Conservation (phyloP, 2,113 vertebrate species). For the Lichenostomus cassidix region DNA sequence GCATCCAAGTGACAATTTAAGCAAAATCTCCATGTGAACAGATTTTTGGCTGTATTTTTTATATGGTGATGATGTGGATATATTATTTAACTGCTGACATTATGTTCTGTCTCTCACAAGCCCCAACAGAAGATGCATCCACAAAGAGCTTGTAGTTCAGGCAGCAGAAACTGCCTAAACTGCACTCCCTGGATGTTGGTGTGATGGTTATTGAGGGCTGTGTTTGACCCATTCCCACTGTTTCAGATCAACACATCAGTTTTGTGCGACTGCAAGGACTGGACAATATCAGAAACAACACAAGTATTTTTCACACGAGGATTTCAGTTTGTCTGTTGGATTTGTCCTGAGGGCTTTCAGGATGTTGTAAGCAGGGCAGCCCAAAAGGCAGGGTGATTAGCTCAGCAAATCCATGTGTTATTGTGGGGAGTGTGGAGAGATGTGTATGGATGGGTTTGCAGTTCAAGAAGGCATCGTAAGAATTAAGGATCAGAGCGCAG, state of each 20-base stretch:
- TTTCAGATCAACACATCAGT: neutral
- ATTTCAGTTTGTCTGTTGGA: neutral
- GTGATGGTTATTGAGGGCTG: neutral
- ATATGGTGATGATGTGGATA: constrained; percentile 8
- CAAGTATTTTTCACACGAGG: neutral
- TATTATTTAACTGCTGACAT: constrained; percentile 36
- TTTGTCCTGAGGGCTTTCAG: neutral
- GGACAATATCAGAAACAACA: neutral
- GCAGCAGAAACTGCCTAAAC: neutral
- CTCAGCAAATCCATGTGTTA: neutral
- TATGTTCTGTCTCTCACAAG: neutral
- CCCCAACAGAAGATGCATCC: neutral
- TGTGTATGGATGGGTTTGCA: neutral
- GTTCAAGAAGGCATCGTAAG: neutral
- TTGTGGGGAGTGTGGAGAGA: neutral
- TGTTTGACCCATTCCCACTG: neutral
- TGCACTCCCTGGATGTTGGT: neutral
- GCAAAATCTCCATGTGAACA: neutral
- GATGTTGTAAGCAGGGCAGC: neutral
- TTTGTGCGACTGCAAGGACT: neutral
- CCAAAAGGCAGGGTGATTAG: neutral
- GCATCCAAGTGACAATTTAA: neutral
- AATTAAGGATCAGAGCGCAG: constrained; percentile 19
- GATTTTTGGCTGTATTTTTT: constrained; percentile 22
- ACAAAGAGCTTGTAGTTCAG: neutral